Evolutionary conservation across 1,140 invertebrate genomes (phyloP).

Genomic region (Planococcus citri): DNA sequence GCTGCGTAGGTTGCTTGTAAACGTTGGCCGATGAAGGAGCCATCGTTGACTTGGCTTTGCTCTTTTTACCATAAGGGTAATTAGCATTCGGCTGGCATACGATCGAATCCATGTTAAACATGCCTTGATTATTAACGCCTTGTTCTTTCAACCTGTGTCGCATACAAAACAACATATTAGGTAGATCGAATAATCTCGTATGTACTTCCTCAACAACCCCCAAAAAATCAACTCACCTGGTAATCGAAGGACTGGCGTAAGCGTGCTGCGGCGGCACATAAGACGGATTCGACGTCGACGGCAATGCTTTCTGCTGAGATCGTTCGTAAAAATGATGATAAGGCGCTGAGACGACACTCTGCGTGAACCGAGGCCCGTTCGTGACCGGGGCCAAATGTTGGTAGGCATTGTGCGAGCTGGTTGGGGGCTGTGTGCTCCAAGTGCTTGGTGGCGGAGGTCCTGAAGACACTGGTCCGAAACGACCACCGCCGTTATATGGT

Average conservation of each 20-base stretch:
- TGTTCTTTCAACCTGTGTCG: background rate
- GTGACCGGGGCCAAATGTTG: background rate
- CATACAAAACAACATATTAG: too few relatives aligned
- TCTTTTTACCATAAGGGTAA: background rate
- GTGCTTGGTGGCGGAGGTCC: background rate
- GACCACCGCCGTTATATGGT: background rate
- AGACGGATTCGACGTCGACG: background rate
- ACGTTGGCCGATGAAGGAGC: background rate
- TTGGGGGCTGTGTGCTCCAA: background rate
- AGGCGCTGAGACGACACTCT: background rate
- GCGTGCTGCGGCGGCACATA: background rate
- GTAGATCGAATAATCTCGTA: background rate
- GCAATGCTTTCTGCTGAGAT: constrained; percentile 11
- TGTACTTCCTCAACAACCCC: background rate
- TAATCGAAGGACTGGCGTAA: background rate
- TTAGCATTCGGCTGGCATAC: background rate
- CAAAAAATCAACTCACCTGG: background rate
- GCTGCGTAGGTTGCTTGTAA: constrained; percentile 1
- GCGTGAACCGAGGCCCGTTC: background rate
- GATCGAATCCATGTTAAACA: constrained; percentile 4
- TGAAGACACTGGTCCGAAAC: too few relatives aligned
- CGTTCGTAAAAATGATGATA: background rate
- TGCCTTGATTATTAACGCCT: background rate
- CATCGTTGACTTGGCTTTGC: background rate
- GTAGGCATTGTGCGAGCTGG: background rate